These are phyloP conservation scores for Opisthocomus hoazin DNA, from an alignment of 2,113 vertebrate species.

Conservation along the genomic window DNA sequence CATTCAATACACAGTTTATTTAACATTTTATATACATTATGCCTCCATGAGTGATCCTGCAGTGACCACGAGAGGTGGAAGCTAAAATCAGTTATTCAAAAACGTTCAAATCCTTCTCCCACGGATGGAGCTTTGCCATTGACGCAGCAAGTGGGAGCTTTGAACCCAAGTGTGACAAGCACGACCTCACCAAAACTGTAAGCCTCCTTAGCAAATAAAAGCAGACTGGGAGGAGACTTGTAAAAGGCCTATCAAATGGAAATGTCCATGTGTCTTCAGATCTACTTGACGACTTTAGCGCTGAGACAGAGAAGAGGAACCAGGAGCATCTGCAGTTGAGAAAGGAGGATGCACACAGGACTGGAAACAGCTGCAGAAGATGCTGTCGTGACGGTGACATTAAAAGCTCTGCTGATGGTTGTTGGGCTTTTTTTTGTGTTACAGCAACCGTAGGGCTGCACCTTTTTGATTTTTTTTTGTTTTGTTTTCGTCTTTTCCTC, in stretches of 20 bases:
- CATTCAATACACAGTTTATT: conserved; percentile 38
- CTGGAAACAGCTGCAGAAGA: background rate
- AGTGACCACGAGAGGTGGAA: background rate
- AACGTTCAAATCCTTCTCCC: conserved; percentile 7
- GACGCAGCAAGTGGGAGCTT: background rate
- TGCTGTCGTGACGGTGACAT: background rate
- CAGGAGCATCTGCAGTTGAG: background rate
- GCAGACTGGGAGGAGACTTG: background rate
- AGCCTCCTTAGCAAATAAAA: background rate
- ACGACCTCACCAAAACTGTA: background rate
- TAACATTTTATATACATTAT: conserved; percentile 48
- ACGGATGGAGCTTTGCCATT: background rate
- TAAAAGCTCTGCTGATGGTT: background rate
- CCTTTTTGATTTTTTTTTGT: too few species aligned
- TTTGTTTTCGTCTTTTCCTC: background rate
- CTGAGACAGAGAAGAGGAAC: background rate
- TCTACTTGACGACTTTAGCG: background rate
- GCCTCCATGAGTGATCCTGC: background rate
- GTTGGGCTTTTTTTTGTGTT: background rate
- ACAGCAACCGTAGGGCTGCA: background rate
- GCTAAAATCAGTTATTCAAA: background rate
- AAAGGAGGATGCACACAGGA: background rate
- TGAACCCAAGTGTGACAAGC: conserved; percentile 15
- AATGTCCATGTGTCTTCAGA: conserved; percentile 9
- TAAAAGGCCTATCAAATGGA: background rate